Base-by-base conservation (phyloP, 2,888 invertebrate genomes). In the Drosophila anomalata region DNA sequence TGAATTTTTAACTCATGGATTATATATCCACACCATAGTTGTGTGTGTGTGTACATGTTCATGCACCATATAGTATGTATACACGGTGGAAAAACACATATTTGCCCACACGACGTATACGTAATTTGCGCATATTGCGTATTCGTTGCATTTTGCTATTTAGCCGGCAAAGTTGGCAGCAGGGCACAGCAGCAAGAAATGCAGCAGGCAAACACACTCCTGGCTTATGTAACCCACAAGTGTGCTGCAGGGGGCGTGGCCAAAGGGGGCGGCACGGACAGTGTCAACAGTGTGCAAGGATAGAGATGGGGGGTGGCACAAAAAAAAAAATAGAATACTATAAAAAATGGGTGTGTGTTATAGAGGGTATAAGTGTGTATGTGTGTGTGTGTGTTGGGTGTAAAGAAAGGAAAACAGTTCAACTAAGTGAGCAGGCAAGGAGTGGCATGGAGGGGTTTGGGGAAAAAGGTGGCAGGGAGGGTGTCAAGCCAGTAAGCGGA, bases 41-140 rank as follows among this genome's bases (percentile, higher is more conserved):
- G 33, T 11, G 6, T 17, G 29, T 48, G 17, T 12, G 14, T 46
- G 44, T 9, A 20, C 4, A 31, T 12, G n/a, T 31, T 8, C 12
- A 44, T 44, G 44, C 44, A 42, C 11, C 26, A 48, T 26, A 14
- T 29, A 3, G 7, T 12, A 5, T n/a, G 8, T 47, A 47, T 22
- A n/a, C 36, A 36, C 36, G 48, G 17, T 17, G 26, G 41, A 58
- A 71, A 47, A 63, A 66, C 83, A 70, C 78, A 77, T 87, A 80
- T 83, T 87, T 87, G 75, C 87, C 65, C 59, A 56, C 81, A 61
- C 66, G 65, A 65, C 81, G 80, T 87, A 73, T 81, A 87, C 72
- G 88, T 87, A 87, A 81, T 85, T 82, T 85, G 74, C 79, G 74
- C 63, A 82, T 87, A 86, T 82, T 87, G 83, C 88, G 88, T 82